phyloP scores from a whole-genome alignment of 2,113 vertebrate genomes.

The Equus przewalskii region DNA sequence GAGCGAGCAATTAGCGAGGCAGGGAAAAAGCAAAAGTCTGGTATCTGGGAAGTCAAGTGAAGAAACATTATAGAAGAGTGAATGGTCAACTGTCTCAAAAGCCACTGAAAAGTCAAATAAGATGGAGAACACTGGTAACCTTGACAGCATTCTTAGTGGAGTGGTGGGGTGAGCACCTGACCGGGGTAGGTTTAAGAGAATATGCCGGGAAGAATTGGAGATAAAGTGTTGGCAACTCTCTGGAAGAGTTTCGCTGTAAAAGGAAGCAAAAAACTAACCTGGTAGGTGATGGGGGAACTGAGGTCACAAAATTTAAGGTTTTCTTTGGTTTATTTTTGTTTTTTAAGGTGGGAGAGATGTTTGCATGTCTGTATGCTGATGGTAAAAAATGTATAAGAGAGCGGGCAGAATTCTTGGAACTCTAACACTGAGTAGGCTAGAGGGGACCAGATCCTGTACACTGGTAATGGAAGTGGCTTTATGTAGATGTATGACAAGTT shows the following conservation, averaged over 20 bases:
- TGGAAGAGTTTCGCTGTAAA: neutral
- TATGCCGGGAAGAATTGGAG: neutral
- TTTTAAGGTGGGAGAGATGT: neutral
- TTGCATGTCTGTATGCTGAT: neutral
- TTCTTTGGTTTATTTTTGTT: neutral
- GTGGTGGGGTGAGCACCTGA: fast-evolving
- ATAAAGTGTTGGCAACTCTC: neutral
- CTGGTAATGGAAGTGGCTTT: neutral
- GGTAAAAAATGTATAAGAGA: neutral
- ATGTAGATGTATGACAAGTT: neutral
- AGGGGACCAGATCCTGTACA: neutral
- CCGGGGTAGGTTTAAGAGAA: neutral
- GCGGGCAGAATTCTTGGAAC: neutral
- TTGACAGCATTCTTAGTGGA: neutral
- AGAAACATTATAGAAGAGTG: neutral
- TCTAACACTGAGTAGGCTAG: neutral
- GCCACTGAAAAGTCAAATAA: too few relatives aligned
- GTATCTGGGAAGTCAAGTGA: neutral
- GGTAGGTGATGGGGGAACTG: neutral
- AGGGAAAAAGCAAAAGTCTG: neutral
- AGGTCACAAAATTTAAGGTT: neutral
- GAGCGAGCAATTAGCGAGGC: neutral
- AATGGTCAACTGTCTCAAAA: neutral
- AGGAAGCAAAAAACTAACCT: neutral
- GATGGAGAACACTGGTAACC: neutral